Conservation (phyloP, 2,113 vertebrate species). For the Nibea coibor region DNA sequence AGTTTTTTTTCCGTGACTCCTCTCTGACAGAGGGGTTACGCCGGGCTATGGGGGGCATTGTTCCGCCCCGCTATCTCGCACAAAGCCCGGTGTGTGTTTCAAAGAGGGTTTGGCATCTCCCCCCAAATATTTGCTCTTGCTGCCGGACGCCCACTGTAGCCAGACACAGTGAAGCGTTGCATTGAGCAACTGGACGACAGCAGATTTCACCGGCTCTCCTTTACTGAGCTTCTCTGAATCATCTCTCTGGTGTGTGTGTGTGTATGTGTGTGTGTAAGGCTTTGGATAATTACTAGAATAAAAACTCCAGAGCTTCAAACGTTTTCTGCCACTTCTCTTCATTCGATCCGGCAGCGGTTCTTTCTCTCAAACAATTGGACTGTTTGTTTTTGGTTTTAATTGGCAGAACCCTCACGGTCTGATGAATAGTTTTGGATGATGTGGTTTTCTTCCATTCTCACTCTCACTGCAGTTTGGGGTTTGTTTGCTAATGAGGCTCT, state of each 20-base stretch:
- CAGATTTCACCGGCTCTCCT: not conserved
- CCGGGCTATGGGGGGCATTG: conserved; percentile 63
- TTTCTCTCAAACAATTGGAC: conserved; percentile 30
- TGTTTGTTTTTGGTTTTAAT: conserved; percentile 21
- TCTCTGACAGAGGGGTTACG: conserved; percentile 45
- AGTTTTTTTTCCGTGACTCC: conserved; percentile 9
- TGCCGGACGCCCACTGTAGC: conserved; percentile 68
- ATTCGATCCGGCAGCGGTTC: not conserved
- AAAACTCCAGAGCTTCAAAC: not conserved
- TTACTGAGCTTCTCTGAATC: not conserved
- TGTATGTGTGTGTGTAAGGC: not conserved
- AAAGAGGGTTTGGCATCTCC: conserved; percentile 74
- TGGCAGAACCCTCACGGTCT: conserved; percentile 18
- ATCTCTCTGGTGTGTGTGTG: conserved; percentile 8
- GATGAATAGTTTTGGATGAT: conserved; percentile 11
- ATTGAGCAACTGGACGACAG: conserved; percentile 11
- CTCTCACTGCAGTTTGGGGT: not conserved
- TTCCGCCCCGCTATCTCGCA: conserved; percentile 64
- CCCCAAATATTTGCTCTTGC: conserved; percentile 78
- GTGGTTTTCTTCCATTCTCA: not conserved
- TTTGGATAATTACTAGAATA: conserved; percentile 11
- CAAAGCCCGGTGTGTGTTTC: conserved; percentile 76
- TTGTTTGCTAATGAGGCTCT: conserved; percentile 15
- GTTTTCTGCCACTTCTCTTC: conserved; percentile 13
- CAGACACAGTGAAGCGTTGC: conserved; percentile 36